These are phyloP conservation scores for Trichonephila inaurata DNA, from an alignment of 1,140 invertebrate genomes.

Conservation along the genomic window DNA sequence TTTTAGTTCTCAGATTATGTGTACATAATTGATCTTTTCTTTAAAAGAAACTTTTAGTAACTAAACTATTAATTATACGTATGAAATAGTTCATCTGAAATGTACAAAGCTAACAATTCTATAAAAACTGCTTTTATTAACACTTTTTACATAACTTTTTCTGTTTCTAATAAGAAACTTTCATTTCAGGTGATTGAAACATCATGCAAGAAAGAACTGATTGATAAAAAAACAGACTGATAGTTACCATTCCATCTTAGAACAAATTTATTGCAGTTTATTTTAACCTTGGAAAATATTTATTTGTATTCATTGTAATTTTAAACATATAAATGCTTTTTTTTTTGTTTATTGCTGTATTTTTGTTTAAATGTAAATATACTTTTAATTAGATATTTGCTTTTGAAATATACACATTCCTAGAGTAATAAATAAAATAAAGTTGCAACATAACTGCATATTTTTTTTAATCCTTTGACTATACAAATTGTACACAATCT, in stretches of 20 bases:
- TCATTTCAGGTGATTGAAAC: not conserved
- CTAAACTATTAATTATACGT: too few species aligned
- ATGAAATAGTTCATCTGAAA: too few species aligned
- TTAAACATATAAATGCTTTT: not conserved
- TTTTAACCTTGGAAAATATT: not conserved
- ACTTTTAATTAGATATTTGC: not conserved
- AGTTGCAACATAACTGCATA: not conserved
- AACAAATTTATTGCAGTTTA: not conserved
- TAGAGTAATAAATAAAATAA: not conserved
- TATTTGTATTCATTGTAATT: not conserved
- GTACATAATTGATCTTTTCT: too few species aligned
- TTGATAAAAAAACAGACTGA: conserved; percentile 53
- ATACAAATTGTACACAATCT: not conserved
- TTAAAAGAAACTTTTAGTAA: too few species aligned
- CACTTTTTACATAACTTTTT: too few species aligned
- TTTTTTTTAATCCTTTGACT: not conserved
- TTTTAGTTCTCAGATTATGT: too few species aligned
- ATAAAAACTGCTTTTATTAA: too few species aligned
- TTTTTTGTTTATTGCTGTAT: not conserved
- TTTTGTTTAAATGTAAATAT: not conserved
- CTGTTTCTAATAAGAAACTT: too few species aligned
- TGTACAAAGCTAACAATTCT: too few species aligned
- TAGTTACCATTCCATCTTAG: not conserved
- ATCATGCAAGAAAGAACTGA: not conserved
- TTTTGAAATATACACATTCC: conserved; percentile 22